A percentile compares a stretch with the other conserved stretches of the same genome.
Evolutionary conservation across 2,797 vertebrate genomes (phyloP).

Genomic region (Halcyon chelicuti): DNA sequence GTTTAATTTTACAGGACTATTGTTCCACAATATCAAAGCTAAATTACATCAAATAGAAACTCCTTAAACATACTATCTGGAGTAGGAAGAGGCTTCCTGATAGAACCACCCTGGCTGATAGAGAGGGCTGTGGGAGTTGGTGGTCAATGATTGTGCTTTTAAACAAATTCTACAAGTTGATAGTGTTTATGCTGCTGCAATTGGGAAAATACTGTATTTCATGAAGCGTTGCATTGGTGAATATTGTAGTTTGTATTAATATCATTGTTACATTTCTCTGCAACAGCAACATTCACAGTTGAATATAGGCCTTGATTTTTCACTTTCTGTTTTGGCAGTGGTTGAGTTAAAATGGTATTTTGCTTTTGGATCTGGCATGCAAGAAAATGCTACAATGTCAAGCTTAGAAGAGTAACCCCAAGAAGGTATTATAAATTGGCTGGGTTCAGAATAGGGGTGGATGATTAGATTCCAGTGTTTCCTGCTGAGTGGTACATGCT

Average conservation of each 20-base stretch:
- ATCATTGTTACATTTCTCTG: neutral
- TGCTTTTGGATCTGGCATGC: constrained; percentile 26
- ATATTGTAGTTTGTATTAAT: neutral
- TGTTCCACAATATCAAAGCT: neutral
- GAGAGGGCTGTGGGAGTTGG: neutral
- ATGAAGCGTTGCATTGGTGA: neutral
- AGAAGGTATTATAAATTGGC: constrained; percentile 74
- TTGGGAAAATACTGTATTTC: neutral
- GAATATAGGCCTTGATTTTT: constrained; percentile 6
- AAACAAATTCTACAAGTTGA: neutral
- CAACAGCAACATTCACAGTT: neutral
- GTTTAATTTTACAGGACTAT: constrained; percentile 9
- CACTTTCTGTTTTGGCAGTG: constrained; percentile 13
- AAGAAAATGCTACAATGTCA: constrained; percentile 66
- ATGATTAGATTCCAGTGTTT: constrained; percentile 79
- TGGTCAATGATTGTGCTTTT: neutral
- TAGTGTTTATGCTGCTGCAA: neutral
- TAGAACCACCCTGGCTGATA: neutral
- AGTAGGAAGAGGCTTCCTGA: neutral
- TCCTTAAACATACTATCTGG: neutral
- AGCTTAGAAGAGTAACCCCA: constrained; percentile 68
- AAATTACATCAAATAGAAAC: neutral
- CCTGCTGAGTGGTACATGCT: constrained; percentile 77
- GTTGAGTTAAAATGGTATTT: constrained; percentile 34
- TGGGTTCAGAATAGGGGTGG: constrained; percentile 61